A percentile compares a stretch with the other conserved stretches of the same genome.
Evolutionary conservation across 2,888 invertebrate species (phyloP).

Genomic region (Odontothrips loti): DNA sequence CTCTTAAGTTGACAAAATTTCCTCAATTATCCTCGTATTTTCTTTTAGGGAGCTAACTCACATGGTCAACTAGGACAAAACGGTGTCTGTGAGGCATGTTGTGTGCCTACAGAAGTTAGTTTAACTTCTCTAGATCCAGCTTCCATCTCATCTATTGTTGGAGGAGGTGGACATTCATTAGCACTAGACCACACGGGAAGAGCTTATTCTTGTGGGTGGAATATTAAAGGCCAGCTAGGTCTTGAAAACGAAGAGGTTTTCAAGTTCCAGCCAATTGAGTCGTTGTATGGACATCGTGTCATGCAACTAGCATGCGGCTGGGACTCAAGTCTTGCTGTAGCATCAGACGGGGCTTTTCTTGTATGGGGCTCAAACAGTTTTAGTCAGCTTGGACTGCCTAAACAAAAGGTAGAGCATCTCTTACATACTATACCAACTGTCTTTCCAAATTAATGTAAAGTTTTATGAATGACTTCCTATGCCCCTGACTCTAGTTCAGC

Average conservation of each 20-base stretch:
- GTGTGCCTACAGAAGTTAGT: slow-evolving; percentile 53
- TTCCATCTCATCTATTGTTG: slow-evolving; percentile 60
- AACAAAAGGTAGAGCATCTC: slow-evolving; percentile 41
- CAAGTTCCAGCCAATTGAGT: slow-evolving; percentile 39
- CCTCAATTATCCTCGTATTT: not conserved
- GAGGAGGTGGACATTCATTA: slow-evolving; percentile 74
- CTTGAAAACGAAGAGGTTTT: slow-evolving; percentile 49
- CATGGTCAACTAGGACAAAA: slow-evolving; percentile 75
- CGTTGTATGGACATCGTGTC: slow-evolving; percentile 49
- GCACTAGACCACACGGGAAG: slow-evolving; percentile 63
- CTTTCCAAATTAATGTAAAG: slow-evolving; percentile 44
- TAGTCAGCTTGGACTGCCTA: slow-evolving; percentile 68
- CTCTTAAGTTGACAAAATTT: not conserved
- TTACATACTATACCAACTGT: slow-evolving; percentile 38
- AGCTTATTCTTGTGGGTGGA: slow-evolving; percentile 74
- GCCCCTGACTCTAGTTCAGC: slow-evolving; percentile 33
- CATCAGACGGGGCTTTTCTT: slow-evolving; percentile 62
- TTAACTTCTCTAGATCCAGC: slow-evolving; percentile 45
- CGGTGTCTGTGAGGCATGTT: slow-evolving; percentile 59
- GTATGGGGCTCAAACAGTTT: slow-evolving; percentile 80
- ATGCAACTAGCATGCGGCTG: slow-evolving; percentile 70
- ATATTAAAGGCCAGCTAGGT: slow-evolving; percentile 68
- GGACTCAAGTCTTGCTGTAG: slow-evolving; percentile 73
- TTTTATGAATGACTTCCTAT: slow-evolving; percentile 44
- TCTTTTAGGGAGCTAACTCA: slow-evolving; percentile 71